Evolutionary conservation across 2,797 vertebrate species (phyloP), one percentile per base, ranked within the genome.

Genomic region (Anguilla anguilla): DNA sequence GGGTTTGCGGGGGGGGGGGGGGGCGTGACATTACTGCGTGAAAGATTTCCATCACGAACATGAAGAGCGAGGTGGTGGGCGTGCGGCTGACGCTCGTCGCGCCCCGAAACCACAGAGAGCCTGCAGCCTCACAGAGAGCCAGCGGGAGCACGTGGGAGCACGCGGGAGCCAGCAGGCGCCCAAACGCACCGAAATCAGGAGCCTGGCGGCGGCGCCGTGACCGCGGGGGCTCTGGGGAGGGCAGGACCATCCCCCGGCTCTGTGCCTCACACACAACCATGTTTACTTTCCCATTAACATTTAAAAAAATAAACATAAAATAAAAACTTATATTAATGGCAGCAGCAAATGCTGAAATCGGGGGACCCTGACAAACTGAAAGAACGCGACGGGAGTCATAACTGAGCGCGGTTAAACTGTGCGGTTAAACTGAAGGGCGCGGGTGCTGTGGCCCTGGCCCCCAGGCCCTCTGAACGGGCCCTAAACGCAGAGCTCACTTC

Each of bases 101-200:
- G 86, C 86, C 79, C 86, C 61, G 86, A 84, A 84, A 89, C 57
- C 19, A n/a, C 87, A 85, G 77, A 85, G 57, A 90, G 89, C 84
- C 87, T 89, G 87, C 72, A 89, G 89, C 77, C 81, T 89, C 89
- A 88, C 89, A 35, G 88, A 89, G 88, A 90, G 87, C 82, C 19
- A 84, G 86, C 83, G 87, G n/a, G 86, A 89, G 82, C 87, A 87
- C 83, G 85, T 88, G 88, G 87, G 86, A 1, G 82, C 87, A 87
- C 85, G 85, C 88, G 88, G 87, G 86, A 35, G 35, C 35, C 0
- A 35, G 35, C 35, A 35, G 35, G 35, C 81, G 89, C 85, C 83
- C 82, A 87, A 88, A 90, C 83, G 88, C 85, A 86, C 77, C 17
- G 49, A 10, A 25, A 49, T 81, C 77, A 39, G 15, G 19, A 79